Percentiles rank a stretch among this genome's conserved stretches.
These are phyloP conservation scores for Biston betularia DNA, from an alignment of 2,888 invertebrate species.

Conservation along the genomic window DNA sequence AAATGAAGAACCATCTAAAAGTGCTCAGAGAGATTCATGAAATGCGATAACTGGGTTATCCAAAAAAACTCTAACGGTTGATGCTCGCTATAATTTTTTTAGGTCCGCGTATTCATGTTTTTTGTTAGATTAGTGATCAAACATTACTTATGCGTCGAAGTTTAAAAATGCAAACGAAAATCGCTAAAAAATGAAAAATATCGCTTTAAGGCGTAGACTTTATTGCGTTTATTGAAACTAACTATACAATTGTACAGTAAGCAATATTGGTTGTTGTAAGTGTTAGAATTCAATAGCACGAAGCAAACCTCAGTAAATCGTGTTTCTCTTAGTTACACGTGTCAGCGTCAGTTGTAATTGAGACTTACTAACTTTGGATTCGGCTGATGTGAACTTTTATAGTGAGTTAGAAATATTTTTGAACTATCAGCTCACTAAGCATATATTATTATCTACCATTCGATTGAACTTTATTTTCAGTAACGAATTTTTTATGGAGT, in stretches of 20 bases:
- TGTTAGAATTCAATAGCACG: background rate
- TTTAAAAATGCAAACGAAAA: too few relatives aligned
- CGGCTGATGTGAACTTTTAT: too few relatives aligned
- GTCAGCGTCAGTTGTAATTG: constrained; percentile 1
- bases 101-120: background rate
- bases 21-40: constrained; percentile 28
- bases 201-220: too few relatives aligned
- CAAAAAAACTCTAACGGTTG: constrained; percentile 3
- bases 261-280: constrained; percentile 25
- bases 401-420: too few relatives aligned
- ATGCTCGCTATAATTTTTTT: constrained; percentile 1
- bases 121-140: background rate
- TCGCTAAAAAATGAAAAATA: too few relatives aligned
- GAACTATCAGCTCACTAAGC: too few relatives aligned
- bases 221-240: background rate
- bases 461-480: too few relatives aligned
- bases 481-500: too few relatives aligned
- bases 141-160: too few relatives aligned
- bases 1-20: constrained; percentile 38
- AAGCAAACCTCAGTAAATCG: constrained; percentile 10
- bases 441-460: too few relatives aligned
- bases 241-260: background rate
- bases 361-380: background rate
- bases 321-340: constrained; percentile 8
- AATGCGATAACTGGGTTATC: constrained; percentile 16